phyloP scores from a whole-genome alignment of 1,140 invertebrate genomes.

The Cataglyphis hispanica region DNA sequence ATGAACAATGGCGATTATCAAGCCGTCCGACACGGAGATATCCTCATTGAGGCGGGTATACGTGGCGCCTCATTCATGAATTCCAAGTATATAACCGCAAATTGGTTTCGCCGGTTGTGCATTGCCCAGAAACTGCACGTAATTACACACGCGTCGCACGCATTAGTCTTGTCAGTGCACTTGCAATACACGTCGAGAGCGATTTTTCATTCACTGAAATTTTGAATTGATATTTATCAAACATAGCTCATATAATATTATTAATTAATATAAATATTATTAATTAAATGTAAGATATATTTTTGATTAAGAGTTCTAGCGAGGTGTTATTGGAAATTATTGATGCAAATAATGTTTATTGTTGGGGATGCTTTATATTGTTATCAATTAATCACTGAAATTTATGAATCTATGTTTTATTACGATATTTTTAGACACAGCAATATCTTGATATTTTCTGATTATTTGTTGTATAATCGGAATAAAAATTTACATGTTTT shows the following conservation, averaged over 20 bases:
- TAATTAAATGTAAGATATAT: not conserved
- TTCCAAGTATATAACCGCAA: slow-evolving; percentile 63
- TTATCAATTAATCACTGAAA: not conserved
- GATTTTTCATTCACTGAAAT: not conserved
- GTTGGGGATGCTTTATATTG: not conserved
- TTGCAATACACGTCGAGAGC: not conserved
- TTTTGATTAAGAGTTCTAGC: no score
- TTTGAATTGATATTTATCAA: not conserved
- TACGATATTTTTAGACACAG: not conserved
- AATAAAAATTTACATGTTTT: slow-evolving; percentile 1
- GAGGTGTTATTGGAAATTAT: not conserved
- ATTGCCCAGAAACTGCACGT: slow-evolving; percentile 8
- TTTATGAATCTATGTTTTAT: not conserved
- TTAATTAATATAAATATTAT: not conserved
- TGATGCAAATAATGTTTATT: not conserved
- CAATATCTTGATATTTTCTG: not conserved
- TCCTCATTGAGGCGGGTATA: slow-evolving; percentile 49
- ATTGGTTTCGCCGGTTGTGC: slow-evolving; percentile 52
- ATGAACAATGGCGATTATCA: slow-evolving; percentile 49
- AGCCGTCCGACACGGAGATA: slow-evolving; percentile 41
- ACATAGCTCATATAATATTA: not conserved
- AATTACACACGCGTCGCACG: slow-evolving; percentile 36
- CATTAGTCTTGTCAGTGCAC: not conserved
- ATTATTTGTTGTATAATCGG: not conserved
- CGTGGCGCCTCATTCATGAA: slow-evolving; percentile 64